A percentile compares a stretch with the other conserved stretches of the same genome.
Evolutionary conservation across 2,113 vertebrate species (phyloP).

Genomic region (Pachypanchax playfairii): DNA sequence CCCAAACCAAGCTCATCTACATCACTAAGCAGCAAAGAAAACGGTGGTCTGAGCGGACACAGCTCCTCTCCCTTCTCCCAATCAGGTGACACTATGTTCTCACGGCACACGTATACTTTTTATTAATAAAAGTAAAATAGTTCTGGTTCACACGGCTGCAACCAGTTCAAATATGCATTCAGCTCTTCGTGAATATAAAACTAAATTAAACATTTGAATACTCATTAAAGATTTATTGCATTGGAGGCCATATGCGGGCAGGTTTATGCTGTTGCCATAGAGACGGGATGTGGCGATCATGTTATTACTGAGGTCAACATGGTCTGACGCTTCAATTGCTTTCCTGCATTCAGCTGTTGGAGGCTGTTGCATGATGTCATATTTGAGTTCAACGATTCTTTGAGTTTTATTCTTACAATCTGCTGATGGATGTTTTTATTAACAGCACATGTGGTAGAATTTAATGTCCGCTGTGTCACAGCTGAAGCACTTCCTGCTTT

Average conservation of each 20-base stretch:
- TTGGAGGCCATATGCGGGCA: neutral
- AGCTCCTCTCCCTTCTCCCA: constrained; percentile 88
- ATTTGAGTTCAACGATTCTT: neutral
- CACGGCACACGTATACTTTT: too few relatives aligned
- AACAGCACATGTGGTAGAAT: neutral
- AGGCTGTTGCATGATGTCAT: neutral
- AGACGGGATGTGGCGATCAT: constrained; percentile 1
- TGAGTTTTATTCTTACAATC: neutral
- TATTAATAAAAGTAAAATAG: too few relatives aligned
- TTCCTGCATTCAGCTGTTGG: neutral
- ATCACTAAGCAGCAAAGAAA: constrained; percentile 89
- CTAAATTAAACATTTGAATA: neutral
- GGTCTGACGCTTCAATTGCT: constrained; percentile 7
- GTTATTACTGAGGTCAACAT: constrained; percentile 1
- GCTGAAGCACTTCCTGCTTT: too few relatives aligned
- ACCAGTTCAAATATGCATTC: neutral
- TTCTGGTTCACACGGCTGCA: neutral
- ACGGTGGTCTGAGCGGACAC: constrained; percentile 87
- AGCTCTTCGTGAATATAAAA: neutral
- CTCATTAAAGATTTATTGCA: neutral
- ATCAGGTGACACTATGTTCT: constrained; percentile 82
- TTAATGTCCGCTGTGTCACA: neutral
- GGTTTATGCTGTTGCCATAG: constrained; percentile 38
- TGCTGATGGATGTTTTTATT: neutral
- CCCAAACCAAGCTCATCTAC: constrained; percentile 89